Base-by-base conservation (phyloP, 2,113 vertebrate species). In the Ciconia stormi region DNA sequence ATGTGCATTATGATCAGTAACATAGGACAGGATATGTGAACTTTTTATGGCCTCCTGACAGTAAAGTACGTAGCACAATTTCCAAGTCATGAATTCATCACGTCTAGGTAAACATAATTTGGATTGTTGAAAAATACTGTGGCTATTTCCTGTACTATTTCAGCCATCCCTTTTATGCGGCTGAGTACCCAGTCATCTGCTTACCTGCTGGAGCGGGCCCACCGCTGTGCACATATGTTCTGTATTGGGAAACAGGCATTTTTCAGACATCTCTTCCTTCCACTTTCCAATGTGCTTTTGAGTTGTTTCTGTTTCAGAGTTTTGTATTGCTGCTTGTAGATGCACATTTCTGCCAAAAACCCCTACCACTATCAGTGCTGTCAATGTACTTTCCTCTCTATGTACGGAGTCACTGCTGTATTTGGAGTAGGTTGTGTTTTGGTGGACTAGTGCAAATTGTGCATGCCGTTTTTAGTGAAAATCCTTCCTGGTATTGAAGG, bases 351-450 rank as follows among this genome's bases (percentile, higher is more conserved):
- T 25, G 3, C 23, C 49, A 5, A 4, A 47, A n/a, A 19, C 16
- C n/a, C 30, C 15, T 20, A 7, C n/a, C 23, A 0, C n/a, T 38
- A 1, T 16, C n/a, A 6, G 0, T 7, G 72, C 20, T 22, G 36
- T 14, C 50, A 10, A 0, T 9, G 59, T n/a, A 16, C n/a, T 23
- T 78, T 32, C 29, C 34, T 11, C 27, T 21, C 40, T 11, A 1
- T 1, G 5, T 2, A 6, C 19, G 62, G 36, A n/a, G 47, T 27
- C 61, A 14, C 14, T 0, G 3, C 20, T n/a, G 22, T 26, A 12
- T 38, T 66, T 47, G 52, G 29, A 53, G 17, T 2, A 7, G 44
- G 50, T 10, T 67, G 49, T 46, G 32, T 89, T 86, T 78, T 42
- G 52, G 67, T 14, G 23, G 1, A 0, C 1, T 12, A 3, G 4